A percentile compares a stretch with the other conserved stretches of the same genome.
phyloP scores from a whole-genome alignment of 1,140 invertebrate species.

The Pissodes strobi region DNA sequence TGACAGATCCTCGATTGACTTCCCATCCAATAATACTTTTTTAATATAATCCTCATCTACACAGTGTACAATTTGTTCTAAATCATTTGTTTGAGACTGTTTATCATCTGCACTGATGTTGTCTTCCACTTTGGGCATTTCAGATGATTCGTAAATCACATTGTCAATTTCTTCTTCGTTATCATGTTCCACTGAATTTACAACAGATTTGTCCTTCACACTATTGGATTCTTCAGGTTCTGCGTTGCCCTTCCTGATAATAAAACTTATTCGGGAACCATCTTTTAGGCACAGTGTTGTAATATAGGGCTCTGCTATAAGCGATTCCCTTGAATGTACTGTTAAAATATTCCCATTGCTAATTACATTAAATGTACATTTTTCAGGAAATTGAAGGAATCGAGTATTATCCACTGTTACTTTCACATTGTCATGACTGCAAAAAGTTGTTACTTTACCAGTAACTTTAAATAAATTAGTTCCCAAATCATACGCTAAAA shows the following conservation, averaged over 20 bases:
- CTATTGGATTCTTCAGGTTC: not conserved
- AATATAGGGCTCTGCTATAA: conserved; percentile 13
- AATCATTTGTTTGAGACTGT: too few relatives aligned
- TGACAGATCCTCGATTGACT: conserved; percentile 4
- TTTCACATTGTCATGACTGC: conserved; percentile 41
- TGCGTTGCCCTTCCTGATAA: not conserved
- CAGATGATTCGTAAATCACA: not conserved
- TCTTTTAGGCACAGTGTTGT: conserved; percentile 22
- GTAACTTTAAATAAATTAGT: conserved; percentile 32
- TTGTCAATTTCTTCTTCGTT: not conserved
- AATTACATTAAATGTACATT: conserved; percentile 33
- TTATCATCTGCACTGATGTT: too few relatives aligned
- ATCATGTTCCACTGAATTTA: not conserved
- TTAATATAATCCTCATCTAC: conserved; percentile 18
- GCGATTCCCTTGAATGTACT: conserved; percentile 21
- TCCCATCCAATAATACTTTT: not conserved
- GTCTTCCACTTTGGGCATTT: not conserved
- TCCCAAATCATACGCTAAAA: conserved; percentile 37
- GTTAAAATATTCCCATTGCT: conserved; percentile 28
- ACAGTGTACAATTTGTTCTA: conserved; percentile 4
- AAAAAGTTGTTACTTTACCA: conserved; percentile 38
- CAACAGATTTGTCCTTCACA: not conserved
- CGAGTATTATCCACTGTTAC: conserved; percentile 40
- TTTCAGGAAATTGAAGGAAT: conserved; percentile 25
- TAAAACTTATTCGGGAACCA: conserved; percentile 35